Evolutionary conservation across 2,113 vertebrate species (phyloP), one percentile per base, ranked within the genome.

Genomic region (Gulo gulo): DNA sequence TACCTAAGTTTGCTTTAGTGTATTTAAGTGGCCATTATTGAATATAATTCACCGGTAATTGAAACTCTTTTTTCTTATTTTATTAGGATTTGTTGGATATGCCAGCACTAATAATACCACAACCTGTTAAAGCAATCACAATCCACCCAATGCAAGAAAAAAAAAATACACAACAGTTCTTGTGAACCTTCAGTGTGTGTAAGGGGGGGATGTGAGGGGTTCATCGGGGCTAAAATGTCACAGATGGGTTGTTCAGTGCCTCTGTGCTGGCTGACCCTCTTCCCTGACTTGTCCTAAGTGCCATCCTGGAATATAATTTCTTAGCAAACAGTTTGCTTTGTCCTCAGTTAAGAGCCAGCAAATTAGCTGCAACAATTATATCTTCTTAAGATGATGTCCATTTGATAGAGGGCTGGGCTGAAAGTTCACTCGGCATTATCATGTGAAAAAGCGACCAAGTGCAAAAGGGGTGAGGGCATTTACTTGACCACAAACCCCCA

Each of bases 331-430:
- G 97, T 98, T 98, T 98, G 96, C 98, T 98, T 98, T 98, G 98
- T 98, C 98, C 97, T 97, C 93, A 95, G 92, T 98, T 98, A 98
- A 98, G 81, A 98, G 97, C 93, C 87, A 95, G 97, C 98, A 97
- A 98, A 98, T 98, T 97, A 98, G 96, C 97, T 98, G 97, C 95
- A 98, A 94, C 98, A 98, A 98, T 98, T 98, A 98, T 98, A 97
- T 98, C 98, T 98, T 97, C 96, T 98, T 98, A 98, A 98, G 98
- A 98, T 50, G 95, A 95, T 98, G 96, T 97, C 96, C 96, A 95
- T 98, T 99, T 98, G 97, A 98, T 98, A 97, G 97, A 98, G 78
- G 98, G 97, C 94, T 96, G 97, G 96, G 97, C 97, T 98, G 98
- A 98, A 98, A 98, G 98, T 98, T 98, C 96, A 95, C 96, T 96